Evolutionary conservation across 2,888 invertebrate genomes (phyloP).

Genomic region (Pseudoips prasinana): DNA sequence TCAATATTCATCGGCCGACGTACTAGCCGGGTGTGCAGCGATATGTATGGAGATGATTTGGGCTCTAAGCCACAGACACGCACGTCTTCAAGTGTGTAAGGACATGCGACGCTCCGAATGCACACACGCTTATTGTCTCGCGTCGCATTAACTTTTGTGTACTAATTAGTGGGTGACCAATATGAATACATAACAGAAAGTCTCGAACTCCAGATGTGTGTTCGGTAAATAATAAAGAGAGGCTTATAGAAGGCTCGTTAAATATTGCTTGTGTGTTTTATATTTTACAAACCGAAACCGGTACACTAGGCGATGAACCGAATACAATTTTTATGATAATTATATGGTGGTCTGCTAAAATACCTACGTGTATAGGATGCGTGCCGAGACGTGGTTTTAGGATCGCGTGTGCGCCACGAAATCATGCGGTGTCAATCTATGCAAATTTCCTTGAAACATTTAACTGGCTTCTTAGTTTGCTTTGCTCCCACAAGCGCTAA

Average conservation of each 20-base stretch:
- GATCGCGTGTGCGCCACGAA: slow-evolving; percentile 57
- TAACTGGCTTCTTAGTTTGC: slow-evolving; percentile 66
- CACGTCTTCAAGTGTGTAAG: slow-evolving; percentile 44
- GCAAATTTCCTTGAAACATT: slow-evolving; percentile 79
- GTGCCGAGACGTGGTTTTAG: slow-evolving; percentile 38
- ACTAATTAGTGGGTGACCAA: slow-evolving; percentile 80
- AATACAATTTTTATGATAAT: slow-evolving; percentile 58
- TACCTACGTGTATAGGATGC: slow-evolving; percentile 40
- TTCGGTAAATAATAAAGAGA: slow-evolving; percentile 70
- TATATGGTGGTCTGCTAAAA: slow-evolving; percentile 44
- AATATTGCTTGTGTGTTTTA: slow-evolving; percentile 61
- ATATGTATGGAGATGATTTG: slow-evolving; percentile 50
- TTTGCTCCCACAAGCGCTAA: slow-evolving; percentile 56
- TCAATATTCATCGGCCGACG: slow-evolving; percentile 71
- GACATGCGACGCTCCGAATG: slow-evolving; percentile 57
- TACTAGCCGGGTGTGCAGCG: slow-evolving; percentile 45
- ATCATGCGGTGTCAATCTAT: slow-evolving; percentile 76
- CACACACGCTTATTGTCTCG: slow-evolving; percentile 65
- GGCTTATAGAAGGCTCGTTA: slow-evolving; percentile 65
- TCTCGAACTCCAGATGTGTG: slow-evolving; percentile 74
- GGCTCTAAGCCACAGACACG: slow-evolving; percentile 39
- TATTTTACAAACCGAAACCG: slow-evolving; percentile 62
- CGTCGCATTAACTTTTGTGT: slow-evolving; percentile 74
- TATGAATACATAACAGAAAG: slow-evolving; percentile 79
- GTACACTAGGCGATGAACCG: slow-evolving; percentile 48